Evolutionary conservation across 2,113 vertebrate genomes (phyloP), one percentile per base, ranked within the genome.

Genomic region (Oostethus manadensis): DNA sequence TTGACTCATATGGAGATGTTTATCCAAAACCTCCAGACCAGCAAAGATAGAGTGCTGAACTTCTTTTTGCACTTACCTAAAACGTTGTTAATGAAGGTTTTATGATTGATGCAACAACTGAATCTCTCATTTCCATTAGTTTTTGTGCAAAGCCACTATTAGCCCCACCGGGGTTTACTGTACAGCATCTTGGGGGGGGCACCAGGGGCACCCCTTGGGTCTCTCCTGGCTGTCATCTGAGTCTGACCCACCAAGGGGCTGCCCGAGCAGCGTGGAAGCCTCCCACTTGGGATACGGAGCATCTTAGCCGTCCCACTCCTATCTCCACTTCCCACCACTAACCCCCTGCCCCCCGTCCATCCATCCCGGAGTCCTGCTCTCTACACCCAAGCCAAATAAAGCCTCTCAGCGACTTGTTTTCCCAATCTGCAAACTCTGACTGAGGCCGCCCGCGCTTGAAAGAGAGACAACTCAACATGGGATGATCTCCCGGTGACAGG

Each of bases 341-440:
- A 8, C 49, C 22, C 9, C 45, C 45, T n/a, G 16, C 17, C 29
- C 51, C 51, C 26, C 51, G 4, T 35, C 45, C 2, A 46, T 17
- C 14, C 43, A 44, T 17, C 50, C 61, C 54, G 17, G 64, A 29
- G 13, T 64, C 64, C 73, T 73, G 74, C 71, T 62, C 63, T 66
- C 26, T 54, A 55, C 76, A 70, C 82, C 83, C 76, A 82, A 82
- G 79, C 85, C 83, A 86, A 83, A 88, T 85, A 89, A 85, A 77
- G 85, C 81, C 76, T 86, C 86, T 80, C 85, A 81, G 79, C 84
- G 43, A 84, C 86, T 87, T 89, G 86, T 88, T 89, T 83, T 88
- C 72, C 85, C 88, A 89, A 89, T 89, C 87, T 82, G 84, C 87
- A 82, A 85, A 81, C 84, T 84, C 80, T 86, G 86, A 84, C 77